Evolutionary conservation across 2,797 vertebrate genomes (phyloP).

Genomic region (Hylomyscus alleni): DNA sequence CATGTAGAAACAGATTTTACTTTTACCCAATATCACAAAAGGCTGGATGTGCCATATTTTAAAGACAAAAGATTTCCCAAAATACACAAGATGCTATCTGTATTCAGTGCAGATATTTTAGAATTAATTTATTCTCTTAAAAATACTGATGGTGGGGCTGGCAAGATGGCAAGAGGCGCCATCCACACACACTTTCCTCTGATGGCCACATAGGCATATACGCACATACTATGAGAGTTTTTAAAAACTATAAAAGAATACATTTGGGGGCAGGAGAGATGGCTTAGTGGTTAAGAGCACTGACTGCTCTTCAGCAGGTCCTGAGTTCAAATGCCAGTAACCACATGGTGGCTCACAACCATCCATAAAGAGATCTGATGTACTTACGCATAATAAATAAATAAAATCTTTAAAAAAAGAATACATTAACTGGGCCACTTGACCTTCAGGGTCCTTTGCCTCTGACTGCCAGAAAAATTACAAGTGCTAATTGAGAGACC

Average conservation of each 20-base stretch:
- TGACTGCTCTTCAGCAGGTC: too few species aligned
- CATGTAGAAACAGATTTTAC: conserved; percentile 47
- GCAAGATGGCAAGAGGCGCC: not conserved
- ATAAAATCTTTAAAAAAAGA: not conserved
- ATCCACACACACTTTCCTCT: not conserved
- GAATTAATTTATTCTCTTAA: conserved; percentile 36
- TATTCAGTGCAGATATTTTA: not conserved
- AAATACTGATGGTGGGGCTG: not conserved
- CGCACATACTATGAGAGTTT: not conserved
- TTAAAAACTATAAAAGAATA: not conserved
- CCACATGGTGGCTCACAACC: too few species aligned
- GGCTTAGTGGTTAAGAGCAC: too few species aligned
- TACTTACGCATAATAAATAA: too few species aligned
- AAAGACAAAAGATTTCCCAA: not conserved
- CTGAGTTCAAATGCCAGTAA: too few species aligned
- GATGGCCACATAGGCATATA: too few species aligned
- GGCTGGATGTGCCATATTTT: not conserved
- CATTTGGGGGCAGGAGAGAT: too few species aligned
- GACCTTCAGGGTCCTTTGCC: not conserved
- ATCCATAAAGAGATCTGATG: too few species aligned
- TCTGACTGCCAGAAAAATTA: not conserved
- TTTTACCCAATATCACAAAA: conserved; percentile 34
- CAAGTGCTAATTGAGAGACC: not conserved
- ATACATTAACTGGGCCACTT: not conserved
- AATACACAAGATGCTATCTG: not conserved